Evolutionary conservation across 1,140 invertebrate genomes (phyloP).

Genomic region (Euwallacea similis): DNA sequence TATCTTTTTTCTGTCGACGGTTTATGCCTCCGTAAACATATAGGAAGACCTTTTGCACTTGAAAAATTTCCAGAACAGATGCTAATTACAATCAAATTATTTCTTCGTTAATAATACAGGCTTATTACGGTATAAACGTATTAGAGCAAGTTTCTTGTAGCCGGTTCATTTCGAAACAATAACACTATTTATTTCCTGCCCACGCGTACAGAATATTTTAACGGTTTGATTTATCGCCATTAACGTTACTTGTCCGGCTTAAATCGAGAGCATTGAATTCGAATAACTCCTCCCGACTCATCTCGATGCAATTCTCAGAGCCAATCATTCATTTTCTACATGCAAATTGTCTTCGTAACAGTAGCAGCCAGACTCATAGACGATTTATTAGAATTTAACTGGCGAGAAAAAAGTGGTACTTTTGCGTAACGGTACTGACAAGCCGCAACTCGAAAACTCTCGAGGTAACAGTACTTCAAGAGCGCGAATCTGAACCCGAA

Average conservation of each 20-base stretch:
- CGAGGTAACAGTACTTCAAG: constrained; percentile 23
- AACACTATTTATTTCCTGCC: constrained; percentile 36
- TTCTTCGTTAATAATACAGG: too few relatives aligned
- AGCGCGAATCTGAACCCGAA: constrained; percentile 12
- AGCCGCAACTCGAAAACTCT: constrained; percentile 5
- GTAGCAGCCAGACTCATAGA: too few relatives aligned
- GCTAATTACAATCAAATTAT: too few relatives aligned
- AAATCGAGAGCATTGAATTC: constrained; percentile 12
- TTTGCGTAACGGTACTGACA: not conserved
- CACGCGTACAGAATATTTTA: constrained; percentile 34
- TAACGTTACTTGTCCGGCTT: constrained; percentile 25
- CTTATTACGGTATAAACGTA: not conserved
- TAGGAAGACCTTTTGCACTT: too few relatives aligned
- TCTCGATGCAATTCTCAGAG: not conserved
- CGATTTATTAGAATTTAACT: too few relatives aligned
- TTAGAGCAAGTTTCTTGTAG: constrained; percentile 16
- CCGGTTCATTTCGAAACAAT: constrained; percentile 29
- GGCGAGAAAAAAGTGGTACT: constrained; percentile 1
- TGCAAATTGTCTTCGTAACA: too few relatives aligned
- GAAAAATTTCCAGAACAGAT: too few relatives aligned
- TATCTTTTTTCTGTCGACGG: too few relatives aligned
- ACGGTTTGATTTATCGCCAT: constrained; percentile 31
- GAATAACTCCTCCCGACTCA: not conserved
- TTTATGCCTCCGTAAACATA: too few relatives aligned
- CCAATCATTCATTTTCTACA: not conserved